These are phyloP conservation scores for Aphis gossypii DNA, from an alignment of 1,140 invertebrate genomes.

Conservation along the genomic window DNA sequence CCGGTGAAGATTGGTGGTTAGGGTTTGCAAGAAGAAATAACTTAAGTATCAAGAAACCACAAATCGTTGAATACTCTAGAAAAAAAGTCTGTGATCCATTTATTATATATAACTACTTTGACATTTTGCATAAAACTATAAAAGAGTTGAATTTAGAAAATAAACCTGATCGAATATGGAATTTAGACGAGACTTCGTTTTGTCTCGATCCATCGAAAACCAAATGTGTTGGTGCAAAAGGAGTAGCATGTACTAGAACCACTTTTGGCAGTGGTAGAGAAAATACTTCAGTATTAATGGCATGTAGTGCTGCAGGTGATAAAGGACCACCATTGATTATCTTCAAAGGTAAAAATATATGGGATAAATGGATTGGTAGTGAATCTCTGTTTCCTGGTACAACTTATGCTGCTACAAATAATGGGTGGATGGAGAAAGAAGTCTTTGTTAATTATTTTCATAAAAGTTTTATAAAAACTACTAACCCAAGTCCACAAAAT, in stretches of 20 bases:
- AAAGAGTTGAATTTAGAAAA: conserved; percentile 58
- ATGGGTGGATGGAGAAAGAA: neutral
- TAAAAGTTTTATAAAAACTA: neutral
- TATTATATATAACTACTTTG: conserved; percentile 51
- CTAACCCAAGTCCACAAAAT: neutral
- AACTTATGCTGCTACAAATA: neutral
- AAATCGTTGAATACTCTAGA: conserved; percentile 40
- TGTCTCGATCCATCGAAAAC: conserved; percentile 51
- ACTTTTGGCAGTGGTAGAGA: neutral
- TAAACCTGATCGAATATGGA: conserved; percentile 59
- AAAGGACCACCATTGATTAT: neutral
- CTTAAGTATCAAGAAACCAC: conserved; percentile 49
- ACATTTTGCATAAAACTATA: conserved; percentile 41
- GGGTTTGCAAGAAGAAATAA: conserved; percentile 4
- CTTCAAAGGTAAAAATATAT: neutral
- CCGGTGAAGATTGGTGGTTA: conserved; percentile 9
- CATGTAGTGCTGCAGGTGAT: neutral
- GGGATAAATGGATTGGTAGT: neutral
- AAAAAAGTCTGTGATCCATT: conserved; percentile 59
- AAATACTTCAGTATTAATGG: neutral
- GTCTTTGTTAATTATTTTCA: neutral
- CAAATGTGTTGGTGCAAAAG: conserved; percentile 25
- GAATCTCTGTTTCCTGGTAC: neutral
- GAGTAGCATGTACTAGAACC: neutral
- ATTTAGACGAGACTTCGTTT: conserved; percentile 59